Evolutionary conservation across 1,140 invertebrate species (phyloP), one percentile per base, ranked within the genome.

Genomic region (Drosophila nigromelanica): DNA sequence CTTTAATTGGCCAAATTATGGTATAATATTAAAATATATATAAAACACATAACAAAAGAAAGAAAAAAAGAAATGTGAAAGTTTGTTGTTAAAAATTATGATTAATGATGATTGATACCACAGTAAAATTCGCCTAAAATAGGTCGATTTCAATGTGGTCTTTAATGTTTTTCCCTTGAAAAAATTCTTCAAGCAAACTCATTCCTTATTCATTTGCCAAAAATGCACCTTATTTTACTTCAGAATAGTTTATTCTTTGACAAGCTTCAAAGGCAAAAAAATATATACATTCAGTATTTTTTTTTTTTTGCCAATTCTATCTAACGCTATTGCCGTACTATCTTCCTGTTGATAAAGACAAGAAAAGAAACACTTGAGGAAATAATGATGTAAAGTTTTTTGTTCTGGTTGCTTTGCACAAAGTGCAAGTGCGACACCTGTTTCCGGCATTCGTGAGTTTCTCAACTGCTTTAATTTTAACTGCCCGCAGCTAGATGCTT

Each of bases 341-440:
- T 42, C 54, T 40, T 27, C 12, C 27, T 15, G 48, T 51, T 51
- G 50, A 15, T 35, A 15, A 18, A 51, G 50, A 35, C 33, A 18
- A 35, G 50, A 14, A 35, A 35, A 35, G 50, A 14, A 35, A 52
- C 30, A 15, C 50, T 35, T 11, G 7, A 51, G 50, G 14, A 30
- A 18, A 64, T 73, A 42, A 70, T 71, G 50, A 51, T 75, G 72
- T 71, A 61, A 74, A 69, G 54, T 35, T 10, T 64, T 21, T 47
- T 66, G 30, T 60, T 43, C 58, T 55, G 15, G 48, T 21, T 51
- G 61, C 40, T 54, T 67, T 51, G 40, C 40, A 52, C 61, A 55
- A 30, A 73, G 60, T 61, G 62, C 62, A n/a, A 54, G 82, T 78
- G 70, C 80, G 81, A 85, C 81, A 85, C 81, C 82, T 85, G 82